Conservation (phyloP, 2,888 invertebrate genomes). For the Suillia variegata region DNA sequence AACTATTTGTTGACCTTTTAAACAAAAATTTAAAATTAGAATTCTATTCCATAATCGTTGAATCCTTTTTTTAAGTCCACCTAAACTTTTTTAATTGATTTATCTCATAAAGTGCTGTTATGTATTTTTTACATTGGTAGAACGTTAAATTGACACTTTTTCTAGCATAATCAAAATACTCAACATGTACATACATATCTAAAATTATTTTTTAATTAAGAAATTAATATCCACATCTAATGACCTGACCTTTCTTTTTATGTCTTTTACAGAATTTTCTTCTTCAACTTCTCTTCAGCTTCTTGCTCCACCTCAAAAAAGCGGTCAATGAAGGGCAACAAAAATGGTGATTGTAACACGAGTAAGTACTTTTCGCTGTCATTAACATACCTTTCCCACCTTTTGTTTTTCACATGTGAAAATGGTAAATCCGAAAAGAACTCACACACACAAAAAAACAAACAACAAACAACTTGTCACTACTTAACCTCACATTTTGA, state of each 20-base stretch:
- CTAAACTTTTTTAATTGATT: no score
- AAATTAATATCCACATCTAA: neutral
- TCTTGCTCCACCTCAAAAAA: conserved; percentile 26
- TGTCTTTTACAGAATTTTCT: no score
- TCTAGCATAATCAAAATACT: neutral
- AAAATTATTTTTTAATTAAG: neutral
- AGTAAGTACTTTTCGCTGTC: conserved; percentile 60
- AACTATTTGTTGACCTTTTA: no score
- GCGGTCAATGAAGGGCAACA: conserved; percentile 63
- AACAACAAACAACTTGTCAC: no score
- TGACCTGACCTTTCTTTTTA: no score
- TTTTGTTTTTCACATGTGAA: neutral
- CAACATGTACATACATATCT: neutral
- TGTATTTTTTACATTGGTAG: no score
- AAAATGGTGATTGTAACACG: conserved; percentile 82
- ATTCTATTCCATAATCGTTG: no score
- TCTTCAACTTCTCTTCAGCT: conserved; percentile 8
- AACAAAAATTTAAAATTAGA: no score
- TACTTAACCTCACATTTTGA: neutral
- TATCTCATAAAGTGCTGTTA: no score
- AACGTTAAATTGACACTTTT: no score
- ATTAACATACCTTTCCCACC: neutral
- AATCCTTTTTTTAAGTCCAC: no score
- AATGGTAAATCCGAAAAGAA: neutral
- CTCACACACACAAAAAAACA: no score